A percentile compares a stretch with the other conserved stretches of the same genome.
Conservation (phyloP, 2,797 vertebrate species). For the Paratrypauchen microcephalus region DNA sequence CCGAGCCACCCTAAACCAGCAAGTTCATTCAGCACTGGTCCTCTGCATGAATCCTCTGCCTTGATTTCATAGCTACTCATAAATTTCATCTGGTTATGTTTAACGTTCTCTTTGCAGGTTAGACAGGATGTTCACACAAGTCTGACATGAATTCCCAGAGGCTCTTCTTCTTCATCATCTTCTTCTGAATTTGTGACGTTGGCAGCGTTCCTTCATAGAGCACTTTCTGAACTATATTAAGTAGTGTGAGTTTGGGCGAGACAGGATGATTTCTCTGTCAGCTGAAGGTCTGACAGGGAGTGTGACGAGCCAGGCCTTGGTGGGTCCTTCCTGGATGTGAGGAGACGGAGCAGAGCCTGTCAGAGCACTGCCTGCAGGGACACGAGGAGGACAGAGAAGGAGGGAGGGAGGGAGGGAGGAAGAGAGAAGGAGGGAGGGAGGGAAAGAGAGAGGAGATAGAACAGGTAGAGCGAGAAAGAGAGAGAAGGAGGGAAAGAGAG, state of each 20-base stretch:
- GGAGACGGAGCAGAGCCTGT: slow-evolving; percentile 1
- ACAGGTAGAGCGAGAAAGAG: neutral
- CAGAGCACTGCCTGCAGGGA: slow-evolving; percentile 9
- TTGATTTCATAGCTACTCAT: too few species aligned
- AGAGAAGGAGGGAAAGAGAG: too few species aligned
- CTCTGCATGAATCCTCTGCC: too few species aligned
- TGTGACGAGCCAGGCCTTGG: neutral
- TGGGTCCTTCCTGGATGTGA: neutral
- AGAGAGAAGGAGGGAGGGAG: accelerated
- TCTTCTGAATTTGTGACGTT: neutral
- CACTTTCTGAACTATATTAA: neutral
- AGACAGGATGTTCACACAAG: neutral
- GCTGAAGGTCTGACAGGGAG: neutral
- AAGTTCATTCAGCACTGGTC: too few species aligned
- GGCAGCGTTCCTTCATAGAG: neutral
- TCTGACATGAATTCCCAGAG: neutral
- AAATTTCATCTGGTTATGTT: too few species aligned
- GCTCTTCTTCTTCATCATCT: too few species aligned
- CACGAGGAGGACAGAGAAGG: neutral
- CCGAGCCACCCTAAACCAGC: too few species aligned
- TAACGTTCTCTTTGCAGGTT: too few species aligned
- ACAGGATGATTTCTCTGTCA: slow-evolving; percentile 14
- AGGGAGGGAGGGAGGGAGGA: neutral
- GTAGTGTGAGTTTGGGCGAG: neutral
- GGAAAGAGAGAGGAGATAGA: neutral